Base-by-base conservation (phyloP, 2,888 invertebrate genomes). In the Pilophorus perplexus region DNA sequence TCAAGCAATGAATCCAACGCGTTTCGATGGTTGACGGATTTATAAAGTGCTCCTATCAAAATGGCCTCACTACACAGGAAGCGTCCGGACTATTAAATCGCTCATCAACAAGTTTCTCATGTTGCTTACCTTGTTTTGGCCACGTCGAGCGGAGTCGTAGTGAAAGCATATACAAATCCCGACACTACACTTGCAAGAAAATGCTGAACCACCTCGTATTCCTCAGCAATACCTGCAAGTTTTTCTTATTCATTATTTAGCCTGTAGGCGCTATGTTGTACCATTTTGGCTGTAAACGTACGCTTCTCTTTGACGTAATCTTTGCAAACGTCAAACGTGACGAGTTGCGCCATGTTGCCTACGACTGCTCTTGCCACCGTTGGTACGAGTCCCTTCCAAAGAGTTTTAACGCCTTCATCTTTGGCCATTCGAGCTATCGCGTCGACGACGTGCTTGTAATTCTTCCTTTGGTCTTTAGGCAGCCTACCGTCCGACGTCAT, bases 81-180 rank as follows among this genome's bases (percentile, higher is more conserved):
- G n/a, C n/a, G n/a, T n/a, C n/a, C n/a, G n/a, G n/a, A n/a, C n/a
- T n/a, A n/a, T n/a, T n/a, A n/a, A n/a, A n/a, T n/a, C n/a, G n/a
- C n/a, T n/a, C n/a, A n/a, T n/a, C n/a, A n/a, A n/a, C 85, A 98
- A 97, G 76, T 94, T 98, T 80, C 99, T 98, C 75, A 99, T 93
- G 75, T 95, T 92, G 80, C 8, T 14, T 44, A 90, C 91, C 92
- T 89, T 2, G 98, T 99, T 79, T 99, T 98, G 60, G 94, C 95
- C 76, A 99, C 98, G 78, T 99, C 98, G n/a, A 99, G 90, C 0
- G 99, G 99, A 94, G 97, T 96, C 0, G 96, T 96, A 6, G 93
- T 93, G 60, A 89, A 86, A 16, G 99, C 98, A 60, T 98, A 99
- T 70, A 97, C 84, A 18, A 99, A 83, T 1, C 98, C 98, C 64